Conservation (phyloP, 2,113 vertebrate species). For the Leucopsar rothschildi region DNA sequence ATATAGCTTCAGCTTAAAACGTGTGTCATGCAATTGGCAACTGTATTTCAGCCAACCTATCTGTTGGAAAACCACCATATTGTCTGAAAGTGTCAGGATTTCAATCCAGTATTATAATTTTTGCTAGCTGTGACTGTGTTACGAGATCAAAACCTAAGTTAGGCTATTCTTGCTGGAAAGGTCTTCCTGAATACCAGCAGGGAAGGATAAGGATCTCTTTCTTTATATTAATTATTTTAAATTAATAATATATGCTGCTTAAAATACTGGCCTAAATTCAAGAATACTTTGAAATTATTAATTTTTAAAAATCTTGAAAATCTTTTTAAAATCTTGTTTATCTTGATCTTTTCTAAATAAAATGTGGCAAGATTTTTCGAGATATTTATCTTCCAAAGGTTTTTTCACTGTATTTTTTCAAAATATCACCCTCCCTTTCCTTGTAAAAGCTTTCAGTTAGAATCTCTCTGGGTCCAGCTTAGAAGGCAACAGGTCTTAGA, state of each 20-base stretch:
- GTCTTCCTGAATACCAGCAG: neutral
- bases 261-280: neutral
- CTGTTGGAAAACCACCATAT: neutral
- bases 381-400: neutral
- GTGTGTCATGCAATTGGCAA: neutral
- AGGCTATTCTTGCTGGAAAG: neutral
- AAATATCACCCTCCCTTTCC: neutral
- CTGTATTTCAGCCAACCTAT: neutral
- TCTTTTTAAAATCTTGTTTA: neutral
- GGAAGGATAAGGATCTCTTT: neutral
- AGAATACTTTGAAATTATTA: neutral
- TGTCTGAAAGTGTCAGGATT: neutral
- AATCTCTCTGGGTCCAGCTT: neutral
- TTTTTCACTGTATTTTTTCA: neutral
- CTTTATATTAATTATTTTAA: neutral
- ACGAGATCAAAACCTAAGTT: neutral
- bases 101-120: neutral
- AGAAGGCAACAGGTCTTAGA: neutral
- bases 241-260: neutral
- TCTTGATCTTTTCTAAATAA: neutral
- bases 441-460: neutral
- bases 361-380: neutral
- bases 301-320: neutral
- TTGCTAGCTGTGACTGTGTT: neutral
- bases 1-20: neutral